These are phyloP conservation scores for Neocrepidodera transversa DNA, from an alignment of 2,888 invertebrate genomes.

Conservation along the genomic window DNA sequence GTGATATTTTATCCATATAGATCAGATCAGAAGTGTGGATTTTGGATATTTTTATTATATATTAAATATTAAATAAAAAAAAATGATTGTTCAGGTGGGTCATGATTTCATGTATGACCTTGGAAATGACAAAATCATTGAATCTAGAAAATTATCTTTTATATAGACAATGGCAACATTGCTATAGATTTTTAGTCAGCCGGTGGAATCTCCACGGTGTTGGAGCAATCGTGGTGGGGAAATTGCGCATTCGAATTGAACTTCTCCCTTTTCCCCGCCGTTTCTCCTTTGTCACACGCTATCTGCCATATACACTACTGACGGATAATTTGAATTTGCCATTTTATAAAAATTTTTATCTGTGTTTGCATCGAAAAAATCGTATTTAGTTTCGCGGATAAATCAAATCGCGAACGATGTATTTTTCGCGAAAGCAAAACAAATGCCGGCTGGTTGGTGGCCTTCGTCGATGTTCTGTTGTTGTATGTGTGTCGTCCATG, in stretches of 20 bases:
- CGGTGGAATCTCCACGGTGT: slow-evolving; percentile 33
- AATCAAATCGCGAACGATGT: slow-evolving; percentile 3
- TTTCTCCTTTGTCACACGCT: slow-evolving; percentile 19
- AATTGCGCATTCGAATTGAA: slow-evolving; percentile 58
- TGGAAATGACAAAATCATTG: too few relatives aligned
- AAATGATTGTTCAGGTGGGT: too few relatives aligned
- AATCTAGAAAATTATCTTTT: too few relatives aligned
- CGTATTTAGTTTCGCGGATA: slow-evolving; percentile 18
- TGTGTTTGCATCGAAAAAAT: slow-evolving; percentile 28
- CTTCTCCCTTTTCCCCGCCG: slow-evolving; percentile 42
- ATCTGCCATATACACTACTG: slow-evolving; percentile 22
- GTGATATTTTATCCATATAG: too few relatives aligned
- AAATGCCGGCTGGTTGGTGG: slow-evolving; percentile 18
- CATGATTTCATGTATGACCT: too few relatives aligned
- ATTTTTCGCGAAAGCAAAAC: slow-evolving; percentile 2
- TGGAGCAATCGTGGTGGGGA: slow-evolving; percentile 50
- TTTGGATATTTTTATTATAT: too few relatives aligned
- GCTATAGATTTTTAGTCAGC: slow-evolving; percentile 49
- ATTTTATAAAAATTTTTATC: slow-evolving; percentile 48
- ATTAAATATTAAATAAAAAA: too few relatives aligned
- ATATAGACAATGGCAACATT: slow-evolving; percentile 28
- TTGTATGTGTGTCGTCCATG: slow-evolving; percentile 38
- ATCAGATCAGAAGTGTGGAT: too few relatives aligned
- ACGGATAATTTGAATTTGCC: slow-evolving; percentile 47
- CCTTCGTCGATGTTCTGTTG: slow-evolving; percentile 18